Base-by-base conservation (phyloP, 2,113 vertebrate genomes). In the Oncorhynchus clarkii region DNA sequence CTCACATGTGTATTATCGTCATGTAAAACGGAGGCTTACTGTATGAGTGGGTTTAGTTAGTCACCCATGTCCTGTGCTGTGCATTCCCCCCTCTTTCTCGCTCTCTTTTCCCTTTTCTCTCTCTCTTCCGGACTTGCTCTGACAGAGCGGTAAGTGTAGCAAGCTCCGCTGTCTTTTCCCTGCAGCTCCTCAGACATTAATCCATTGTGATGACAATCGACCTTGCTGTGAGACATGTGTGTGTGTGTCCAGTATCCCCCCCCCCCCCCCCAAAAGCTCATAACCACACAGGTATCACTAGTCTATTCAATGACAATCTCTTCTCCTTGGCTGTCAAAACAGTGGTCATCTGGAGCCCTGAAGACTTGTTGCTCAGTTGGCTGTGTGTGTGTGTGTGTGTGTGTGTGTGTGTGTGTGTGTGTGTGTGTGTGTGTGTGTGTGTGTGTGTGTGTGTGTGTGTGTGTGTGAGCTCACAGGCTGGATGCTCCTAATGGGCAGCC, bases 201-300 rank as follows among this genome's bases (percentile, higher is more conserved):
- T 93, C 91, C 89, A 91, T 93, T 92, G 90, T 93, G 91, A 92
- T 92, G 91, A 92, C 92, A 92, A 75, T 92, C 90, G 91, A 92
- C 91, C 92, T 92, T 92, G 91, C 92, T 92, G 86, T 92, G 84
- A 93, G 91, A 91, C 69, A 11, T 45, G 39, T 45, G 39, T 45
- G 34, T 39, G 8, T 45, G 74, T 45, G 74, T 71, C 77, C 77
- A 54, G 78, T 80, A 76, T 72, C 60, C 62, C 24, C 6, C 85
- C 87, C 85, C 85, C 82, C 27, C 26, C 26, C 26, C 26, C 26
- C 22, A 24, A 27, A 75, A 88, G 88, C 92, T 81, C 83, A 77
- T 86, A 88, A 88, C 88, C 77, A 82, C 86, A 85, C 91, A 92
- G 90, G 90, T 92, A 91, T 91, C 87, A 86, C 85, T 82, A 85